phyloP scores from a whole-genome alignment of 1,140 invertebrate species.

The Brachionus angularis region DNA sequence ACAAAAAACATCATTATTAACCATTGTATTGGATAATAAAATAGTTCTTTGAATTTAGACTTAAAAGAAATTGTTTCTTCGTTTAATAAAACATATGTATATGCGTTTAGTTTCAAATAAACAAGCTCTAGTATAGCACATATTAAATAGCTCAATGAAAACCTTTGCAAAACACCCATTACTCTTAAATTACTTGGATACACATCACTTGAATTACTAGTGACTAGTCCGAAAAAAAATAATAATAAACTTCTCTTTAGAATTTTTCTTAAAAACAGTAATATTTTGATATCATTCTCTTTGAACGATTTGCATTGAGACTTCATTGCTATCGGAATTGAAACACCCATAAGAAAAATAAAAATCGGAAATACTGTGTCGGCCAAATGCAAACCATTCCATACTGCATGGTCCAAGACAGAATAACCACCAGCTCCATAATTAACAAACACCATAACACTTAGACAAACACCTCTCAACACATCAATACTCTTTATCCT shows the following conservation, averaged over 20 bases:
- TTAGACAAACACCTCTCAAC: conserved; percentile 48
- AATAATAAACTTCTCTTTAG: not conserved
- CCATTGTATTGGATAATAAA: conserved; percentile 69
- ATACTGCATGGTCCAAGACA: conserved; percentile 58
- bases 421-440: conserved; percentile 61
- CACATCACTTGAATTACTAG: conserved; percentile 48
- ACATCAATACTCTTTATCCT: conserved; percentile 37
- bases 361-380: conserved; percentile 91
- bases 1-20: conserved; percentile 65
- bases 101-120: conserved; percentile 45
- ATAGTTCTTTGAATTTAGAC: conserved; percentile 65
- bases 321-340: not conserved
- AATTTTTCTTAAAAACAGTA: not conserved
- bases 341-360: conserved; percentile 37
- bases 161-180: conserved; percentile 78
- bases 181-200: conserved; percentile 67
- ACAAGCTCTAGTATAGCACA: conserved; percentile 68
- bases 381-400: conserved; percentile 86
- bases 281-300: not conserved
- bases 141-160: conserved; percentile 74
- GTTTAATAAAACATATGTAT: not conserved
- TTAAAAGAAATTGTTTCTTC: no score
- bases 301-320: not conserved
- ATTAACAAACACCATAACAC: conserved; percentile 77
- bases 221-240: conserved; percentile 34